A percentile compares a stretch with the other conserved stretches of the same genome.
These are phyloP conservation scores for Eulemur rubriventer DNA, from an alignment of 2,797 vertebrate species.

Conservation along the genomic window DNA sequence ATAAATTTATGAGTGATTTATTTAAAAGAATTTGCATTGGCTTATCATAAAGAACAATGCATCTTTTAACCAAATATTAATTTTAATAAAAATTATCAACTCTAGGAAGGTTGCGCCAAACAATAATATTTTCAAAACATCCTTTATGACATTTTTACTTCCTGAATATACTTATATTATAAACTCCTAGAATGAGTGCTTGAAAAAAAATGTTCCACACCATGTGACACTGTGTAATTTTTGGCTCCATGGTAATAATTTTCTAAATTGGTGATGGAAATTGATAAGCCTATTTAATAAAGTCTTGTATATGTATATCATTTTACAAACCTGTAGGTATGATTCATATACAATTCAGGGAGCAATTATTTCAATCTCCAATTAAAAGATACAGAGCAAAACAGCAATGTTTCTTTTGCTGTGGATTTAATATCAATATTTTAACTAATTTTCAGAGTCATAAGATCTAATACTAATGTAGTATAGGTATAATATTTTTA, in stretches of 20 bases:
- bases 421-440: not conserved
- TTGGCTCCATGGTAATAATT: not conserved
- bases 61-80: not conserved
- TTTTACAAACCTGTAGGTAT: not conserved
- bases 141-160: not conserved
- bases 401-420: not conserved
- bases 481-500: not conserved
- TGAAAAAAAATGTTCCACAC: not conserved
- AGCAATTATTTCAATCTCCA: not conserved
- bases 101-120: not conserved
- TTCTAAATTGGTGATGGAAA: slow-evolving; percentile 8
- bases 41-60: not conserved
- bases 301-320: not conserved
- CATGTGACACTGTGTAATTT: not conserved
- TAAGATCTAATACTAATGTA: not conserved
- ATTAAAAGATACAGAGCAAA: not conserved
- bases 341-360: not conserved
- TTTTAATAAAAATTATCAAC: not conserved
- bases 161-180: not conserved
- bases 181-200: not conserved
- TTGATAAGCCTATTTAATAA: not conserved
- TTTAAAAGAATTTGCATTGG: not conserved
- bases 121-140: not conserved
- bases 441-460: not conserved
- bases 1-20: not conserved